Conservation (phyloP, 2,113 vertebrate genomes). For the Bombycilla garrulus region DNA sequence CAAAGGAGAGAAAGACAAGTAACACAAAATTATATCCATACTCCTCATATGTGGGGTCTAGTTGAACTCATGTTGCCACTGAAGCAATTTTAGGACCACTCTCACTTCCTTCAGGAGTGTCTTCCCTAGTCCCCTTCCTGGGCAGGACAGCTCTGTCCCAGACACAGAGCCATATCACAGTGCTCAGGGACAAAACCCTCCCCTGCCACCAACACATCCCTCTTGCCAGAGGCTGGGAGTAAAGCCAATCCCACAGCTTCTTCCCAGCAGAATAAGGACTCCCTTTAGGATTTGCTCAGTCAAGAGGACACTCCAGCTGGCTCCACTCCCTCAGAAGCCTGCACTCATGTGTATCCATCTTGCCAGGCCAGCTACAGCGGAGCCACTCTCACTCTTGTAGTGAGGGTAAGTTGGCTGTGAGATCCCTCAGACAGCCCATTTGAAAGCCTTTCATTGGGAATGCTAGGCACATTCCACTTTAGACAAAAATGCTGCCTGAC, state of each 20-base stretch:
- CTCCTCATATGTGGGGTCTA: neutral
- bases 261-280: slow-evolving; percentile 50
- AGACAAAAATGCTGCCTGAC: slow-evolving; percentile 21
- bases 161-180: neutral
- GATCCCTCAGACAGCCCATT: neutral
- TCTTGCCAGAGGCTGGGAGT: neutral
- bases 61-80: neutral
- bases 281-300: slow-evolving; percentile 18
- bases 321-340: neutral
- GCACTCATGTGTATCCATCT: neutral
- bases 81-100: neutral
- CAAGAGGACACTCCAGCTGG: slow-evolving; percentile 54
- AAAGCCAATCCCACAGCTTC: slow-evolving; percentile 11
- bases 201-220: neutral
- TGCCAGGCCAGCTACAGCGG: neutral
- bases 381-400: neutral
- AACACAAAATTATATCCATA: neutral
- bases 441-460: slow-evolving; percentile 45
- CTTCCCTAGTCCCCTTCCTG: neutral
- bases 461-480: neutral
- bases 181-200: neutral
- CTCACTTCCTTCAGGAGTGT: neutral
- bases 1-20: neutral
- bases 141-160: neutral
- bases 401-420: neutral